Conservation (phyloP, 2,888 invertebrate species). For the Camponotus fellah region DNA sequence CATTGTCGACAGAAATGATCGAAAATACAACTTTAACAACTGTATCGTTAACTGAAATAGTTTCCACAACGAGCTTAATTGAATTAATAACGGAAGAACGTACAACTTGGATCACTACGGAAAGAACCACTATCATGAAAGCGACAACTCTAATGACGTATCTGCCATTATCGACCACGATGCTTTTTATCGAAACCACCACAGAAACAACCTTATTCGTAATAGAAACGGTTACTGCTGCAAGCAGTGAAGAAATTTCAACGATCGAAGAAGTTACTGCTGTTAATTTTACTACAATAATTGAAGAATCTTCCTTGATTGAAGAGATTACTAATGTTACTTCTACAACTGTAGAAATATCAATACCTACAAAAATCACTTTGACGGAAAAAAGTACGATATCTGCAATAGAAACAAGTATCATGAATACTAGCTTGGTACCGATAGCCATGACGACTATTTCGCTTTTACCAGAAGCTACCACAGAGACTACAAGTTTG, state of each 20-base stretch:
- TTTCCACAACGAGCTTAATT: neutral
- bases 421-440: neutral
- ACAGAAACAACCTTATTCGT: neutral
- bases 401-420: constrained; percentile 16
- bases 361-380: neutral
- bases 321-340: constrained; percentile 10
- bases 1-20: neutral
- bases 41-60: neutral
- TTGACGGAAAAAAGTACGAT: constrained; percentile 13
- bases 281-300: neutral
- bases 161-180: neutral
- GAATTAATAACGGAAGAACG: neutral
- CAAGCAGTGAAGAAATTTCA: neutral
- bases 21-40: neutral
- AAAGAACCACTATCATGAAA: constrained; percentile 11
- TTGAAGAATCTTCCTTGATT: neutral
- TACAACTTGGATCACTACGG: neutral
- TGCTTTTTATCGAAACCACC: neutral
- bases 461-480: neutral
- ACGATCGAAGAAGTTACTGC: neutral
- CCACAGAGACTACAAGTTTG: neutral
- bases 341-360: constrained; percentile 9
- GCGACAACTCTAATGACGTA: constrained; percentile 21
- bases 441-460: neutral
- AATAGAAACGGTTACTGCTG: constrained; percentile 4